These are phyloP conservation scores for Gobius niger DNA, from an alignment of 2,113 vertebrate species.

Conservation along the genomic window DNA sequence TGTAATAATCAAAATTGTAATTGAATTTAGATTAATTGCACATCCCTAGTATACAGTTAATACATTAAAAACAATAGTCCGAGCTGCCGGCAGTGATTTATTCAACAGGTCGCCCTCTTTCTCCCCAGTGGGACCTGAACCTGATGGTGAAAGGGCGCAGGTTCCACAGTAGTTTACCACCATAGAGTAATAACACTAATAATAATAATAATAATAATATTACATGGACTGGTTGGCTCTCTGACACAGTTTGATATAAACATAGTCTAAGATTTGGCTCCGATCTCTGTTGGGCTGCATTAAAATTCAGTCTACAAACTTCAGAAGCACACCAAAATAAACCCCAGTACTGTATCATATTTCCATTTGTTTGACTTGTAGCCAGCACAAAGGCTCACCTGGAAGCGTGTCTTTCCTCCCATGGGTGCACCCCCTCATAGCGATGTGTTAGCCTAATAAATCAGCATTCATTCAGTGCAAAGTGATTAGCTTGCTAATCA, in stretches of 20 bases:
- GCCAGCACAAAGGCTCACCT: slow-evolving; percentile 13
- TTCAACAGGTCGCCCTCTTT: too few species aligned
- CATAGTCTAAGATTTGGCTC: slow-evolving; percentile 30
- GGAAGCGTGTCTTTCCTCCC: slow-evolving; percentile 14
- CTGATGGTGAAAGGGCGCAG: too few species aligned
- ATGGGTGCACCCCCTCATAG: slow-evolving; percentile 18
- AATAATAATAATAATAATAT: too few species aligned
- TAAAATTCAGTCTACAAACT: slow-evolving; percentile 37
- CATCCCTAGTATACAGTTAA: too few species aligned
- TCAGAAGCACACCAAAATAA: slow-evolving; percentile 22
- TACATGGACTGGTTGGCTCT: slow-evolving; percentile 13
- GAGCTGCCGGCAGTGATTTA: too few species aligned
- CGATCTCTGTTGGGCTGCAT: slow-evolving; percentile 28
- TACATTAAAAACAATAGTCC: too few species aligned
- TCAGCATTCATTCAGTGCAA: slow-evolving; percentile 33
- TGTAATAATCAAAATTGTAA: too few species aligned
- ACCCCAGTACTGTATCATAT: slow-evolving; percentile 23
- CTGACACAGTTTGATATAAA: slow-evolving; percentile 40
- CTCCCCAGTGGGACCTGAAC: too few species aligned
- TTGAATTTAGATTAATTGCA: too few species aligned
- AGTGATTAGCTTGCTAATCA: slow-evolving; percentile 52
- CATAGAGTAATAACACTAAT: too few species aligned
- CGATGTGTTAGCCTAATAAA: slow-evolving; percentile 33
- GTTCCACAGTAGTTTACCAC: too few species aligned
- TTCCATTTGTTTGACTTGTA: slow-evolving; percentile 44